These are phyloP conservation scores for Leptinotarsa tumamoca DNA, from an alignment of 2,888 invertebrate genomes.

Conservation along the genomic window DNA sequence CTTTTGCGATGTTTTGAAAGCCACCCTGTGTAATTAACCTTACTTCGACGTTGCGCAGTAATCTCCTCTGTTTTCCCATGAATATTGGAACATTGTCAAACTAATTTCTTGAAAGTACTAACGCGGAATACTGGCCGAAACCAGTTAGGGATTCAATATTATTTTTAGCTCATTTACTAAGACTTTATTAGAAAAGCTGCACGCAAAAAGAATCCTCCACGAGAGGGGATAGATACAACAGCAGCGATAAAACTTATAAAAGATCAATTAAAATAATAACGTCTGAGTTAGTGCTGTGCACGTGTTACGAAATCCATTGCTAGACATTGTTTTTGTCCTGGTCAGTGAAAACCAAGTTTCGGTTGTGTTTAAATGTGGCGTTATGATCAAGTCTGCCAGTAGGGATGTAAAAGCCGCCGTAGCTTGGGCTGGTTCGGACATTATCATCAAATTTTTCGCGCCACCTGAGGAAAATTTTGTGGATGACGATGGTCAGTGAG, in stretches of 20 bases:
- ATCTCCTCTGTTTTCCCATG: slow-evolving; percentile 33
- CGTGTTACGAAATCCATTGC: slow-evolving; percentile 8
- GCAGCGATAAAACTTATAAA: slow-evolving; percentile 22
- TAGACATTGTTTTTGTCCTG: slow-evolving; percentile 20
- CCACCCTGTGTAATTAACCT: slow-evolving; percentile 36
- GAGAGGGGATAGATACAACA: slow-evolving; percentile 17
- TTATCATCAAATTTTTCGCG: slow-evolving; percentile 55
- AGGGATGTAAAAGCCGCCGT: slow-evolving; percentile 54
- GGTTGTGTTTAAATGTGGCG: slow-evolving; percentile 34
- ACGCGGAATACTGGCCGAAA: slow-evolving; percentile 37
- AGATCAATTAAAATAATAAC: slow-evolving; percentile 30
- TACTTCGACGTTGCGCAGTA: slow-evolving; percentile 33
- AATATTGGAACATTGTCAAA: slow-evolving; percentile 47
- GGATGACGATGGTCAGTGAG: slow-evolving; percentile 52
- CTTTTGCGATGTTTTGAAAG: slow-evolving; percentile 14
- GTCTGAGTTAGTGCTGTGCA: slow-evolving; percentile 21
- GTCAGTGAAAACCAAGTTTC: slow-evolving; percentile 8
- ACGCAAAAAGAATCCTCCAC: slow-evolving; percentile 29
- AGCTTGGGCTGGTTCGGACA: slow-evolving; percentile 59
- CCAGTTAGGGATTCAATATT: slow-evolving; percentile 33
- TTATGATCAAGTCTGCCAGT: slow-evolving; percentile 51
- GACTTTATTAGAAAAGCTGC: slow-evolving; percentile 37
- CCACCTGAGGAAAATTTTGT: slow-evolving; percentile 44
- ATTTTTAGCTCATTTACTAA: slow-evolving; percentile 42
- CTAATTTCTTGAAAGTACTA: slow-evolving; percentile 43